phyloP scores from a whole-genome alignment of 53 echinoderm and acorn worm genomes.

The Patiria pectinifera region DNA sequence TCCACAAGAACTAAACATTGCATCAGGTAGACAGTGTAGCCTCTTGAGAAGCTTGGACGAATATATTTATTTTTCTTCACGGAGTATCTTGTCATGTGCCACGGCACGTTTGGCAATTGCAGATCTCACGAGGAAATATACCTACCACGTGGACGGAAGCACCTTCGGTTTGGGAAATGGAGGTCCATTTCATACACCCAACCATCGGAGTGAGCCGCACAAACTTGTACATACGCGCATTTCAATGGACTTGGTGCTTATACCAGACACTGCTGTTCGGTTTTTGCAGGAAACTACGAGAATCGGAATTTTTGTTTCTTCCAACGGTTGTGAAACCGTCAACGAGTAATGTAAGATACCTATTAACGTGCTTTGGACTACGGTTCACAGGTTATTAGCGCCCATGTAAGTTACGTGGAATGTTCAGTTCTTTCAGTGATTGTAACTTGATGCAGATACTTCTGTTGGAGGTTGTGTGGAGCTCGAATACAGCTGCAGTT shows the following conservation, averaged over 20 bases:
- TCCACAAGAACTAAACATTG: not conserved
- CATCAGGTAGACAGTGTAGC: too few species aligned
- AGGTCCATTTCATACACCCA: not conserved
- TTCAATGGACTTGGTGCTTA: slow-evolving; percentile 53
- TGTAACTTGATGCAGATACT: not conserved
- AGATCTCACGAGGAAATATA: not conserved
- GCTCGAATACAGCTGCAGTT: not conserved
- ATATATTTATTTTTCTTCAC: not conserved
- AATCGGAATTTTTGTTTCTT: slow-evolving; percentile 16
- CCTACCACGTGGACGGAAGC: not conserved
- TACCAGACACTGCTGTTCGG: slow-evolving; percentile 41
- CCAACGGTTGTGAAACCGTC: slow-evolving; percentile 60
- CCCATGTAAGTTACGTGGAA: not conserved
- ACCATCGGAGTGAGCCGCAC: slow-evolving; percentile 6
- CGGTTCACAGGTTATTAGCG: not conserved
- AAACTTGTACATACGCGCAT: slow-evolving; percentile 32
- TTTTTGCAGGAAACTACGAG: slow-evolving; percentile 28
- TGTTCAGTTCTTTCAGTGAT: slow-evolving; percentile 34
- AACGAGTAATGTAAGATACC: not conserved
- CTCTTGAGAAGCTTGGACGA: not conserved
- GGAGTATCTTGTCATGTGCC: not conserved
- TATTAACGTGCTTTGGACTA: slow-evolving; percentile 45
- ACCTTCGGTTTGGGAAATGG: not conserved
- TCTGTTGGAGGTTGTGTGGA: not conserved
- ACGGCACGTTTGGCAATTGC: not conserved